Percentiles rank a stretch among this genome's conserved stretches.
Evolutionary conservation across 1,140 invertebrate genomes (phyloP).

Genomic region (Pomacea maculata): DNA sequence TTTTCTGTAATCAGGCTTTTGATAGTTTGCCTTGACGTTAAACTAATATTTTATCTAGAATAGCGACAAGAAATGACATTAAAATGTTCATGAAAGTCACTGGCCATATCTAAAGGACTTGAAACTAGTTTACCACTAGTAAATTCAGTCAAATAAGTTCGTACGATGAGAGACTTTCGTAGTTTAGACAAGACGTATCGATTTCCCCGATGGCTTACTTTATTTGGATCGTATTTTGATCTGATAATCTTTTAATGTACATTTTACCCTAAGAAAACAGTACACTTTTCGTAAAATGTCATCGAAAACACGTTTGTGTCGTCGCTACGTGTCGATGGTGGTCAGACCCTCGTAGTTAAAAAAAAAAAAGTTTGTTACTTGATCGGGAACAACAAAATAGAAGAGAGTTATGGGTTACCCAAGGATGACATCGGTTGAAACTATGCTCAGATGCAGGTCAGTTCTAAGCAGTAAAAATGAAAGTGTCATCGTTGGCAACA

Average conservation of each 20-base stretch:
- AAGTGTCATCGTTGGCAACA: too few species aligned
- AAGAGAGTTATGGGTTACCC: neutral
- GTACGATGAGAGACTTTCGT: neutral
- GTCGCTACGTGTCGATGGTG: too few species aligned
- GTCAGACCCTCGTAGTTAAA: neutral
- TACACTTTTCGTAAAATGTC: too few species aligned
- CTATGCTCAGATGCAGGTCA: neutral
- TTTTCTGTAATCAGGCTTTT: neutral
- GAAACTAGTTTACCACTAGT: neutral
- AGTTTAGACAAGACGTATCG: neutral
- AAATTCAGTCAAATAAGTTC: neutral
- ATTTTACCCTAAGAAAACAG: too few species aligned
- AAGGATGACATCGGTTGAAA: neutral
- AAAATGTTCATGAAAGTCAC: neutral
- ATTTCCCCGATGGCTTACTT: too few species aligned
- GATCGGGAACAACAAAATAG: neutral
- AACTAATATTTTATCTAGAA: neutral
- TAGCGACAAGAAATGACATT: neutral
- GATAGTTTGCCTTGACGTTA: neutral
- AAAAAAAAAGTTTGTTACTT: neutral
- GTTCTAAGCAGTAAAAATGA: neutral
- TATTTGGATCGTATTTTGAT: too few species aligned
- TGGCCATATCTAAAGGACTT: neutral
- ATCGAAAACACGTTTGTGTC: too few species aligned
- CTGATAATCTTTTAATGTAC: too few species aligned